Evolutionary conservation across 2,113 vertebrate species (phyloP).

Genomic region (Hystrix cristata): DNA sequence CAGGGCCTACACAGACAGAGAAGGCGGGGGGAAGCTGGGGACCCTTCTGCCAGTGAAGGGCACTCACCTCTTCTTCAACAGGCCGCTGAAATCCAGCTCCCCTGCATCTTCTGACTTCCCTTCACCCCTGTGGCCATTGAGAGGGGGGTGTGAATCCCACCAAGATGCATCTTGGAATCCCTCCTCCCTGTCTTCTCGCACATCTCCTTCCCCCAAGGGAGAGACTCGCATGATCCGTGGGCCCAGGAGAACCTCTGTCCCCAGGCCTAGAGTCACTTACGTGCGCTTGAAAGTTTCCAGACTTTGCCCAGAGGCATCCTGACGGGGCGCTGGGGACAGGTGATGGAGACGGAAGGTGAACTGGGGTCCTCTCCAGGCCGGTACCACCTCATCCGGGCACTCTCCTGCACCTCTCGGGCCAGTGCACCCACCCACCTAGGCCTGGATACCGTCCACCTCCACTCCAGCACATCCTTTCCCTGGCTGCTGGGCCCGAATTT

Average conservation of each 20-base stretch:
- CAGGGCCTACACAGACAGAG: not conserved
- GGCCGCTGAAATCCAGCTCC: slow-evolving; percentile 94
- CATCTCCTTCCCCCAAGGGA: not conserved
- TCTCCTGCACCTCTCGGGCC: not conserved
- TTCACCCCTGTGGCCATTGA: slow-evolving; percentile 86
- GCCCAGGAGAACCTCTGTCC: not conserved
- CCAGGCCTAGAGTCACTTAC: slow-evolving; percentile 87
- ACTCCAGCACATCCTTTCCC: not conserved
- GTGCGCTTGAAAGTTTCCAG: slow-evolving; percentile 92
- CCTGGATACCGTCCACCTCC: not conserved
- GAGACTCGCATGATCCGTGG: not conserved
- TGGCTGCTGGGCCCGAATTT: accelerated
- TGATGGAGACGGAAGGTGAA: not conserved
- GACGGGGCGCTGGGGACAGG: slow-evolving; percentile 86
- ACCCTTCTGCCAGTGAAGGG: accelerated
- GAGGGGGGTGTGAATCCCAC: not conserved
- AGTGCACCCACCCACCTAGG: not conserved
- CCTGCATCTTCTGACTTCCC: slow-evolving; percentile 89
- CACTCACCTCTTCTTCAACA: slow-evolving; percentile 95
- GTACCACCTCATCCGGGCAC: not conserved
- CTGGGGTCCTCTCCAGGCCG: not conserved
- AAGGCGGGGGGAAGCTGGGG: not conserved
- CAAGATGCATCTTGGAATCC: not conserved
- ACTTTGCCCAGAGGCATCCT: slow-evolving; percentile 88
- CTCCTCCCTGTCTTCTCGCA: not conserved